Conservation (phyloP, 2,888 invertebrate species). For the Orgyia antiqua region DNA sequence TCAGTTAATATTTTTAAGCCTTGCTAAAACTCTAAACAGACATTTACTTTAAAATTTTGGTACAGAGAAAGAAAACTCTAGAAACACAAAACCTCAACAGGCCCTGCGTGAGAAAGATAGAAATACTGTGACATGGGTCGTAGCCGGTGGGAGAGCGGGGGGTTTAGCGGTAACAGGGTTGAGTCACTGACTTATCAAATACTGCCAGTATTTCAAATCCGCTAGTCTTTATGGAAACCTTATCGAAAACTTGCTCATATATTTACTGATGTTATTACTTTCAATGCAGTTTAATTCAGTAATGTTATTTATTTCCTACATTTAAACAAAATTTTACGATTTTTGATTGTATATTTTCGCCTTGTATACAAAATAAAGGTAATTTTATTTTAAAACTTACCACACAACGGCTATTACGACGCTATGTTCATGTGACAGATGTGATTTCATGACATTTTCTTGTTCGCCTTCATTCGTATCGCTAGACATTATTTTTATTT, state of each 20-base stretch:
- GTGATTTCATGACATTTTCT: slow-evolving; percentile 34
- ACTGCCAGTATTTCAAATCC: slow-evolving; percentile 36
- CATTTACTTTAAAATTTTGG: too few species aligned
- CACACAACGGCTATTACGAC: slow-evolving; percentile 26
- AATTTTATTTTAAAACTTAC: slow-evolving; percentile 21
- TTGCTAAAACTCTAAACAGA: too few species aligned
- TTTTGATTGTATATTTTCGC: too few species aligned
- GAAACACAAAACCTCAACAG: slow-evolving; percentile 70
- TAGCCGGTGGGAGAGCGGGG: slow-evolving; percentile 24
- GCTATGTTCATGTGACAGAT: slow-evolving; percentile 50
- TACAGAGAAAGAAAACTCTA: slow-evolving; percentile 42
- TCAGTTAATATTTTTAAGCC: too few species aligned
- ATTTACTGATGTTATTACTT: not conserved
- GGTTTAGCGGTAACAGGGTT: slow-evolving; percentile 27
- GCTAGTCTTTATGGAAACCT: slow-evolving; percentile 18
- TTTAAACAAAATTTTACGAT: too few species aligned
- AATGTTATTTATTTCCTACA: too few species aligned
- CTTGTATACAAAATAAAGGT: too few species aligned
- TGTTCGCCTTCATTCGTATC: slow-evolving; percentile 39
- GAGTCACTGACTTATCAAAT: slow-evolving; percentile 16
- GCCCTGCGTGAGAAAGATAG: slow-evolving; percentile 23
- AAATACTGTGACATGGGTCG: slow-evolving; percentile 36
- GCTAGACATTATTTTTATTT: slow-evolving; percentile 39
- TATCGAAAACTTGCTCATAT: not conserved
- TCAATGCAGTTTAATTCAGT: not conserved